Conservation (phyloP, 2,888 invertebrate genomes). For the Poecilobothrus nobilitatus region DNA sequence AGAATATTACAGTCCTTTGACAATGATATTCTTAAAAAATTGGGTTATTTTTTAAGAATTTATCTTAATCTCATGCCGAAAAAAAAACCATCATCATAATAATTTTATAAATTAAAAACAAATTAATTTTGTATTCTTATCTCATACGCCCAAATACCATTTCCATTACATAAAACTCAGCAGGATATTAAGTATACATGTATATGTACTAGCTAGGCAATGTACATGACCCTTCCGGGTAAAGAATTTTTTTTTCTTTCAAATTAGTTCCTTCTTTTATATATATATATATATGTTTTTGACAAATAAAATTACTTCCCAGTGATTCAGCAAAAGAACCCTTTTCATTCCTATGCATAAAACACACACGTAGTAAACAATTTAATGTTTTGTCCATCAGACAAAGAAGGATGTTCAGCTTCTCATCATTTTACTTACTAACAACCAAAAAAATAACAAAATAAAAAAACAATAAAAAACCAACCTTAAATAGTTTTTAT, state of each 20-base stretch:
- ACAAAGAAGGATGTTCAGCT: background rate
- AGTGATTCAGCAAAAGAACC: background rate
- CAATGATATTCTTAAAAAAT: no score
- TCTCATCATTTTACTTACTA: background rate
- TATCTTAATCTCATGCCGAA: no score
- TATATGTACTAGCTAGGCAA: no score
- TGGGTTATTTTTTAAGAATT: no score
- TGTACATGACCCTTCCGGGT: no score
- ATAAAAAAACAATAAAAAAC: no score
- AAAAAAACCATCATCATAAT: background rate
- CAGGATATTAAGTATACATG: background rate
- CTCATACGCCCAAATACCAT: background rate
- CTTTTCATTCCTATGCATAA: background rate
- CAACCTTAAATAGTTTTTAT: no score
- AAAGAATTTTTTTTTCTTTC: no score
- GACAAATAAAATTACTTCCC: background rate
- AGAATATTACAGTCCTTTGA: no score
- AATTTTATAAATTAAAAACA: background rate
- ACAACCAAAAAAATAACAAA: background rate
- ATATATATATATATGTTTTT: background rate
- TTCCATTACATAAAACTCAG: background rate
- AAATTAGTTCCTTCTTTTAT: no score
- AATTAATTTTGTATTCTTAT: constrained; percentile 6
- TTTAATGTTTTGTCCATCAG: no score
- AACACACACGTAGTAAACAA: background rate